A percentile compares a stretch with the other conserved stretches of the same genome.
These are phyloP conservation scores for Synchiropus splendidus DNA, from an alignment of 2,113 vertebrate genomes.

Conservation along the genomic window DNA sequence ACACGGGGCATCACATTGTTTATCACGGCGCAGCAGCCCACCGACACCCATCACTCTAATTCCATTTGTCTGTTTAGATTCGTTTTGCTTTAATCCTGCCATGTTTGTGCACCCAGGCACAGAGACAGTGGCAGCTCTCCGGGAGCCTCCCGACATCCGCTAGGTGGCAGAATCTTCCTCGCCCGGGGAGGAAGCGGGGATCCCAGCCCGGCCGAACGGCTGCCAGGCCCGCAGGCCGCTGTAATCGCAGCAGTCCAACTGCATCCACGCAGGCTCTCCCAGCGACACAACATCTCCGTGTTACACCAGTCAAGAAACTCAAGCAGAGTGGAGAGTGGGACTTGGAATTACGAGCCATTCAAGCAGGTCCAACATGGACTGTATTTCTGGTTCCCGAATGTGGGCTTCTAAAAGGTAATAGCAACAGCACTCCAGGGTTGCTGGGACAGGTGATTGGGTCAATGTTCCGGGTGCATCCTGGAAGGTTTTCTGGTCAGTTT, in stretches of 20 bases:
- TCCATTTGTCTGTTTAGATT: constrained; percentile 76
- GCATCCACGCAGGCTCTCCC: constrained; percentile 59
- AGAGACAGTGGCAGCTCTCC: constrained; percentile 4
- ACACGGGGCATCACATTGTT: constrained; percentile 65
- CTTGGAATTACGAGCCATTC: constrained; percentile 75
- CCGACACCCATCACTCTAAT: constrained; percentile 74
- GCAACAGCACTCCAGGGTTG: too few species aligned
- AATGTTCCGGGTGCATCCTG: too few species aligned
- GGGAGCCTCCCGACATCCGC: not conserved
- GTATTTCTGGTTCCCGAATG: too few species aligned
- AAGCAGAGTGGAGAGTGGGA: constrained; percentile 76
- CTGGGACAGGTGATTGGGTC: too few species aligned
- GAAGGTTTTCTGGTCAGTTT: too few species aligned
- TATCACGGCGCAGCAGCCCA: constrained; percentile 71
- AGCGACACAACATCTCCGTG: constrained; percentile 72
- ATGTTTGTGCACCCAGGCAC: constrained; percentile 65
- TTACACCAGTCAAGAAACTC: constrained; percentile 74
- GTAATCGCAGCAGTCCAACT: constrained; percentile 66
- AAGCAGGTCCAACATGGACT: constrained; percentile 17
- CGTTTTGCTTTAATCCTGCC: constrained; percentile 71
- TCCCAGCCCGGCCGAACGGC: constrained; percentile 33
- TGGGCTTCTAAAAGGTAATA: too few species aligned
- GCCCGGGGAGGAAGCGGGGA: constrained; percentile 55
- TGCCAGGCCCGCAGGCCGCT: constrained; percentile 59
- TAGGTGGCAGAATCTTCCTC: constrained; percentile 38